These are phyloP conservation scores for Tupaia tana DNA, from an alignment of 2,113 vertebrate species.

Conservation along the genomic window DNA sequence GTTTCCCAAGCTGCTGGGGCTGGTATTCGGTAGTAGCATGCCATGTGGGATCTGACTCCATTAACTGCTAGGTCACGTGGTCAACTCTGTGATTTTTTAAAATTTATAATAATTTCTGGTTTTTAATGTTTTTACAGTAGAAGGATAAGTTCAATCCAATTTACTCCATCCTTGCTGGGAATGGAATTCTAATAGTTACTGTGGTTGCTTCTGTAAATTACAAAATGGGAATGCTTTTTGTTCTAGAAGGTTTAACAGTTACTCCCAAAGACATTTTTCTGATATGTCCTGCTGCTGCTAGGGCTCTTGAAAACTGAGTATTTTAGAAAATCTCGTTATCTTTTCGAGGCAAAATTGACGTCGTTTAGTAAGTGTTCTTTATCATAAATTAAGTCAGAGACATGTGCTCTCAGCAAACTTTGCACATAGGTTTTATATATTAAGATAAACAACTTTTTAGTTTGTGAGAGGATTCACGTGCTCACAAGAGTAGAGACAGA, in stretches of 20 bases:
- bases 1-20: too few relatives aligned
- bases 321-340: not conserved
- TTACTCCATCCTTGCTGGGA: not conserved
- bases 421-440: not conserved
- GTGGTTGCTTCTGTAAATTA: not conserved
- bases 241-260: not conserved
- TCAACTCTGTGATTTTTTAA: too few relatives aligned
- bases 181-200: not conserved
- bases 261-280: not conserved
- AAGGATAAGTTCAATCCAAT: not conserved
- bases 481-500: too few relatives aligned
- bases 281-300: not conserved
- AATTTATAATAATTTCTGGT: not conserved
- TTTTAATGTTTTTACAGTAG: not conserved
- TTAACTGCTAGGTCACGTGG: too few relatives aligned
- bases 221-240: not conserved
- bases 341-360: not conserved
- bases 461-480: too few relatives aligned
- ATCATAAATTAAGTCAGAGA: not conserved
- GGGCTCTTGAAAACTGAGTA: not conserved
- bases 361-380: not conserved
- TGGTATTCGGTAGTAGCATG: too few relatives aligned
- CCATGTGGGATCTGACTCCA: too few relatives aligned
- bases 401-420: not conserved
- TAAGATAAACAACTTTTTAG: not conserved